A percentile compares a stretch with the other conserved stretches of the same genome.
These are phyloP conservation scores for Lithophane semibrunnea DNA, from an alignment of 2,888 invertebrate species.

Conservation along the genomic window DNA sequence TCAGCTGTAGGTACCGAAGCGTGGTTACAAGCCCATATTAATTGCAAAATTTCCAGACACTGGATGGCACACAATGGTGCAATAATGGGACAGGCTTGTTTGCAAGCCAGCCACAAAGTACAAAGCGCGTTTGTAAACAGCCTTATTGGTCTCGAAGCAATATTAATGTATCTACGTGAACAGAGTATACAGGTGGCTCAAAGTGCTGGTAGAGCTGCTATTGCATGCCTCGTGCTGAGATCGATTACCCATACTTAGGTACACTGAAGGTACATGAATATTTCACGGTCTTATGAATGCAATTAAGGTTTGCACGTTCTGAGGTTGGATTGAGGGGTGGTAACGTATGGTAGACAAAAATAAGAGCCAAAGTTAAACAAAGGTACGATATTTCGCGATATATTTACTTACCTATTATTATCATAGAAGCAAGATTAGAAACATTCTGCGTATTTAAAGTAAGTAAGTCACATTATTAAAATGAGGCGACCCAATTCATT, in stretches of 20 bases:
- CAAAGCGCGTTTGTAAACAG: slow-evolving; percentile 83
- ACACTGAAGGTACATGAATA: slow-evolving; percentile 54
- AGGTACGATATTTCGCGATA: not conserved
- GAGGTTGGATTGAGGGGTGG: slow-evolving; percentile 14
- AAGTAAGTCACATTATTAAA: not conserved
- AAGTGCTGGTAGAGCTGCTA: slow-evolving; percentile 43
- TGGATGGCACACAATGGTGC: slow-evolving; percentile 74
- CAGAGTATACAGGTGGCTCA: slow-evolving; percentile 44
- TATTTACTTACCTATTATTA: not conserved
- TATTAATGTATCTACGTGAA: slow-evolving; percentile 72
- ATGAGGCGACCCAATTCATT: not conserved
- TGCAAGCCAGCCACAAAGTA: slow-evolving; percentile 79
- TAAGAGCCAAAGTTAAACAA: not conserved
- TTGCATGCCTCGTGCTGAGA: slow-evolving; percentile 52
- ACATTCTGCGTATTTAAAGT: not conserved
- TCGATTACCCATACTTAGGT: slow-evolving; percentile 60
- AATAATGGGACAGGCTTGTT: slow-evolving; percentile 80
- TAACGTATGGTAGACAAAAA: not conserved
- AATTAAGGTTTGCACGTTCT: slow-evolving; percentile 34
- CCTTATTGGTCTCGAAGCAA: slow-evolving; percentile 82
- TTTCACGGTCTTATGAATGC: slow-evolving; percentile 54
- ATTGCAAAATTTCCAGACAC: slow-evolving; percentile 78
- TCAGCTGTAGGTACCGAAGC: slow-evolving; percentile 45
- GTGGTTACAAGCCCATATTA: slow-evolving; percentile 70
- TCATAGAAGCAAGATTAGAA: not conserved